Evolutionary conservation across 2,888 invertebrate genomes (phyloP).

Genomic region (Machimus rusticus): DNA sequence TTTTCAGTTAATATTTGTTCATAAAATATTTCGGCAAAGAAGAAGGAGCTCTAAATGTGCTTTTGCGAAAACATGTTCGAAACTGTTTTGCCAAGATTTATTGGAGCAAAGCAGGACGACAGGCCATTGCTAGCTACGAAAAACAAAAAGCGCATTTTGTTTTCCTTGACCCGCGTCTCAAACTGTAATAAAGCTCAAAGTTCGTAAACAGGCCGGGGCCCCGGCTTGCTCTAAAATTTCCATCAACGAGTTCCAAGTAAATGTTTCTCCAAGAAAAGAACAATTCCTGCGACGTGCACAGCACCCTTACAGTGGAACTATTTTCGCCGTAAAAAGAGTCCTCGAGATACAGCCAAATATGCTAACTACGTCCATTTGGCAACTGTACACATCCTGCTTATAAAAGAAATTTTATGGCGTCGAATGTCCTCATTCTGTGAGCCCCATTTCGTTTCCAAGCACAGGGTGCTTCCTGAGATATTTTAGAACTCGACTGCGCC

Average conservation of each 20-base stretch:
- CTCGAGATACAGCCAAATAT: background rate
- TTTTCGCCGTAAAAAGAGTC: background rate
- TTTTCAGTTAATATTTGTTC: background rate
- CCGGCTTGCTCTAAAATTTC: background rate
- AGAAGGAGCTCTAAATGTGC: background rate
- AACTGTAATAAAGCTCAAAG: background rate
- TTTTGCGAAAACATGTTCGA: background rate
- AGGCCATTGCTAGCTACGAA: too few species aligned
- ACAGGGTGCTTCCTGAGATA: background rate
- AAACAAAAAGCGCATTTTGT: background rate
- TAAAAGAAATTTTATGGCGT: background rate
- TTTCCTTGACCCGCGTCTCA: background rate
- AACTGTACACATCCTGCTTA: background rate
- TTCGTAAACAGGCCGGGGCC: background rate
- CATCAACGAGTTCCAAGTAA: background rate
- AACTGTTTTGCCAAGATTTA: background rate
- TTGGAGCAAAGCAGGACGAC: background rate
- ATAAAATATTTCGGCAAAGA: background rate
- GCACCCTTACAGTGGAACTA: background rate
- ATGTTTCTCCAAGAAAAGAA: background rate
- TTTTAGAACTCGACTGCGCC: background rate
- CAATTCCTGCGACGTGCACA: background rate
- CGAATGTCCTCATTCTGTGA: background rate
- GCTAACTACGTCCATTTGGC: background rate
- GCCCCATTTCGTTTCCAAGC: background rate